Evolutionary conservation across 2,113 vertebrate species (phyloP).

Genomic region (Chionis minor): DNA sequence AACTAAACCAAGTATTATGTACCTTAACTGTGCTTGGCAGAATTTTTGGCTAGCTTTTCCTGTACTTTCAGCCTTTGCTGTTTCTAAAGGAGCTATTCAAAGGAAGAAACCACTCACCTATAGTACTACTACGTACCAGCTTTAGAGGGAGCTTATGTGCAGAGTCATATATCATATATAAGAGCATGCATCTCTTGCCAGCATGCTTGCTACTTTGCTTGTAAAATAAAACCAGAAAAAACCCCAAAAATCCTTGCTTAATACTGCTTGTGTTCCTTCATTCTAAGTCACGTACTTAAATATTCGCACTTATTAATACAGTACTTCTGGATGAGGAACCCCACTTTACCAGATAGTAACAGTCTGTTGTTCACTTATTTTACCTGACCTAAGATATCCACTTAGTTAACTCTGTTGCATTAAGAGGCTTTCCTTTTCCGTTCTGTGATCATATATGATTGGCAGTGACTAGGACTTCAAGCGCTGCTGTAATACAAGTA

Average conservation of each 20-base stretch:
- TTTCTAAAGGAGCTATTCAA: constrained; percentile 73
- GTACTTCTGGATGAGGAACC: neutral
- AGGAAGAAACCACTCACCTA: constrained; percentile 55
- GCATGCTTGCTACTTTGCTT: constrained; percentile 81
- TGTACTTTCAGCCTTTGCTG: constrained; percentile 78
- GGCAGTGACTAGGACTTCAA: constrained; percentile 1
- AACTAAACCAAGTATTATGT: constrained; percentile 74
- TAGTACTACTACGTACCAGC: constrained; percentile 45
- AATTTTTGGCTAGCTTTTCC: constrained; percentile 80
- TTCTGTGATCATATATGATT: neutral
- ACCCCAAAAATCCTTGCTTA: neutral
- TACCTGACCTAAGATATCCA: neutral
- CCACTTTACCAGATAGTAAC: neutral
- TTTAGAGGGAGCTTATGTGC: constrained; percentile 53
- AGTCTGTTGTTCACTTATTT: neutral
- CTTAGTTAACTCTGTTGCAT: neutral
- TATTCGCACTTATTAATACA: constrained; percentile 16
- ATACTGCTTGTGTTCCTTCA: constrained; percentile 64
- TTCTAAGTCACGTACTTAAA: neutral
- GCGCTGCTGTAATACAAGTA: neutral
- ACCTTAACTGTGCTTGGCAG: constrained; percentile 81
- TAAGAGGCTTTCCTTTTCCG: neutral
- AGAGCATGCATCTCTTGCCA: constrained; percentile 79
- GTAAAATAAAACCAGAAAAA: constrained; percentile 23
- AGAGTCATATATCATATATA: constrained; percentile 36